Conservation (phyloP, 2,113 vertebrate species). For the Willisornis vidua region DNA sequence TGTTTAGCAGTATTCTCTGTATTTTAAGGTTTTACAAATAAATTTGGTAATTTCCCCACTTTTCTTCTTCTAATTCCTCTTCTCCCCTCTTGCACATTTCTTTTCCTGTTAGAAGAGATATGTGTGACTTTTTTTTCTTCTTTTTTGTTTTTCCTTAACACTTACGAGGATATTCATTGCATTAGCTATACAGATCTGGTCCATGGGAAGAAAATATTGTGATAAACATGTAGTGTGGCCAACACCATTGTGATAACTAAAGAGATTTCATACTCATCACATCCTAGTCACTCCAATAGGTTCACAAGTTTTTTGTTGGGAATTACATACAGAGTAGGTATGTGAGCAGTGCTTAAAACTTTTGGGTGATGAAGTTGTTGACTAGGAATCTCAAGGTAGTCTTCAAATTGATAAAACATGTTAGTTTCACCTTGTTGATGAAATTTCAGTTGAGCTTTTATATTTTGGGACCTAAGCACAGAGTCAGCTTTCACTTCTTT, state of each 20-base stretch:
- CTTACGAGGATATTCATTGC: fast-evolving
- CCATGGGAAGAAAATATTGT: background rate
- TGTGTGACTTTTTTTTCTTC: background rate
- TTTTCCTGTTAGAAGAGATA: background rate
- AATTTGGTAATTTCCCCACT: background rate
- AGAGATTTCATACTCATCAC: background rate
- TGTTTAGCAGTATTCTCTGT: background rate
- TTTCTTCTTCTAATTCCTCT: background rate
- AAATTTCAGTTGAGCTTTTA: background rate
- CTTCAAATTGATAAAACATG: background rate
- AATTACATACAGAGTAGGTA: background rate
- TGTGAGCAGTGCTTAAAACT: background rate
- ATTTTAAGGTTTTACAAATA: background rate
- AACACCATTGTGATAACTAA: background rate
- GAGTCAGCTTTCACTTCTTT: background rate
- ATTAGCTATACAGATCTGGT: background rate
- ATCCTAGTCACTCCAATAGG: background rate
- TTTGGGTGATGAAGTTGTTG: background rate
- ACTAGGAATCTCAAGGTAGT: background rate
- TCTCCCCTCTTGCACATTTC: fast-evolving
- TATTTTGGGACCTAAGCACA: background rate
- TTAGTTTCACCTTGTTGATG: fast-evolving
- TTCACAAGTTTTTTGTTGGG: background rate
- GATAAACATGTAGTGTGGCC: fast-evolving
- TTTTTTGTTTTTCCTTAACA: background rate